A percentile compares a stretch with the other conserved stretches of the same genome.
Evolutionary conservation across 2,113 vertebrate genomes (phyloP).

Genomic region (Butorides virescens): DNA sequence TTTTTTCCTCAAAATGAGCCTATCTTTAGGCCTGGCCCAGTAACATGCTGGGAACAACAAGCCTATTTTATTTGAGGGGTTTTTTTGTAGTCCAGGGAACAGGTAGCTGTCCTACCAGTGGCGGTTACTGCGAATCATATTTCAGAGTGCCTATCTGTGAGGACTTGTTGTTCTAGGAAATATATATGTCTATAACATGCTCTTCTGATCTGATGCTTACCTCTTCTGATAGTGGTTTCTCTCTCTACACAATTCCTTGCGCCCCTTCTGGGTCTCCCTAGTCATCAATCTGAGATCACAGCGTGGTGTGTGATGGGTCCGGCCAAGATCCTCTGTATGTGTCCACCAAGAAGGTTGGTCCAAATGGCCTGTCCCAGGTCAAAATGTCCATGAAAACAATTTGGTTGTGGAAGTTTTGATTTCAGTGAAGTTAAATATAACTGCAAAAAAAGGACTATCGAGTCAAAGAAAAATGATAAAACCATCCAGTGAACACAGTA

Average conservation of each 20-base stretch:
- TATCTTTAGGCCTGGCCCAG: not conserved
- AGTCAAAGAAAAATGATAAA: not conserved
- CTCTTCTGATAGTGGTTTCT: not conserved
- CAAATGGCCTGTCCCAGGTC: not conserved
- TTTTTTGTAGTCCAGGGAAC: not conserved
- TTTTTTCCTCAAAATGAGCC: not conserved
- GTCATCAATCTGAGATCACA: not conserved
- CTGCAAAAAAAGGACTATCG: not conserved
- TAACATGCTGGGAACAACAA: not conserved
- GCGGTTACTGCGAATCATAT: not conserved
- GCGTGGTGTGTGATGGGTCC: not conserved
- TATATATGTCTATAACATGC: not conserved
- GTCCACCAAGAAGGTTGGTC: not conserved
- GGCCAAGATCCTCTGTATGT: not conserved
- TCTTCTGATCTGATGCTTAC: not conserved
- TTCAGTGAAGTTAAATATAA: not conserved
- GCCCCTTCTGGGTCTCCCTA: not conserved
- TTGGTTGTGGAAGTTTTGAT: not conserved
- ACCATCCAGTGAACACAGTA: not conserved
- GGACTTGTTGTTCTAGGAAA: not conserved
- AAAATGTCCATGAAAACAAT: not conserved
- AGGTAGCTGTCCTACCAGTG: not conserved
- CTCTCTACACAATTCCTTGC: not conserved
- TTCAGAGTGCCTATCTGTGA: not conserved
- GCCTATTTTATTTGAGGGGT: not conserved